Percentiles rank a stretch among this genome's conserved stretches.
Evolutionary conservation across 2,113 vertebrate species (phyloP).

Genomic region (Ranitomeya imitator): DNA sequence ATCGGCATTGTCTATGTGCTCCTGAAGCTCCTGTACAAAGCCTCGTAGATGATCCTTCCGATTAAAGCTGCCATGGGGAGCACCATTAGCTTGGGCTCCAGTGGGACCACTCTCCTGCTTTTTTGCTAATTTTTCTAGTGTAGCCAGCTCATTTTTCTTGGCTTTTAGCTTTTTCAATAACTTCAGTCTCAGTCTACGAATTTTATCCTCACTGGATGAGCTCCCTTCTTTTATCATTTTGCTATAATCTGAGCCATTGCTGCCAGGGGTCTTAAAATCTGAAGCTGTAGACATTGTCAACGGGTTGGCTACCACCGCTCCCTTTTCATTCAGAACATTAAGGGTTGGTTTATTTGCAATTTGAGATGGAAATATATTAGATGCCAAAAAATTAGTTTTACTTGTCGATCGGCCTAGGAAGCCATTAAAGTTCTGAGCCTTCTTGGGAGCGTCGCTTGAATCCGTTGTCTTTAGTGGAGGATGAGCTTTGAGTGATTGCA

Average conservation of each 20-base stretch:
- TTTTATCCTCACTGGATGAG: conserved; percentile 62
- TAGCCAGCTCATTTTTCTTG: conserved; percentile 88
- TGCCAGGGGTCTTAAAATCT: neutral
- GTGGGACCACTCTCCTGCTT: conserved; percentile 51
- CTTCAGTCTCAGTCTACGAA: conserved; percentile 81
- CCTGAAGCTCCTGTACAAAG: conserved; percentile 68
- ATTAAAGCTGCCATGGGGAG: conserved; percentile 49
- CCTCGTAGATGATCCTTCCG: conserved; percentile 69
- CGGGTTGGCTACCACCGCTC: neutral
- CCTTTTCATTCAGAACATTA: conserved; percentile 26
- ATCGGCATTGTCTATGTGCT: conserved; percentile 72
- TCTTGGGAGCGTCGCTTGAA: conserved; percentile 72
- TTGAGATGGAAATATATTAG: neutral
- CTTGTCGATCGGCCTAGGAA: conserved; percentile 71
- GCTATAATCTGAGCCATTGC: conserved; percentile 1
- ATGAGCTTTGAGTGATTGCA: conserved; percentile 58
- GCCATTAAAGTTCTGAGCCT: conserved; percentile 82
- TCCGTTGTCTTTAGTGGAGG: conserved; percentile 52
- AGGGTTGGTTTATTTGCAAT: neutral
- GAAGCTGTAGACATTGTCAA: neutral
- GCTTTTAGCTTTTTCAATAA: conserved; percentile 89
- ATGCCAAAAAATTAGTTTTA: conserved; percentile 1
- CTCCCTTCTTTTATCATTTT: conserved; percentile 52
- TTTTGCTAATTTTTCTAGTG: conserved; percentile 74
- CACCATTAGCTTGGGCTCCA: conserved; percentile 47